Conservation (phyloP, 2,797 vertebrate genomes). For the Gymnoscopelus microlampas region DNA sequence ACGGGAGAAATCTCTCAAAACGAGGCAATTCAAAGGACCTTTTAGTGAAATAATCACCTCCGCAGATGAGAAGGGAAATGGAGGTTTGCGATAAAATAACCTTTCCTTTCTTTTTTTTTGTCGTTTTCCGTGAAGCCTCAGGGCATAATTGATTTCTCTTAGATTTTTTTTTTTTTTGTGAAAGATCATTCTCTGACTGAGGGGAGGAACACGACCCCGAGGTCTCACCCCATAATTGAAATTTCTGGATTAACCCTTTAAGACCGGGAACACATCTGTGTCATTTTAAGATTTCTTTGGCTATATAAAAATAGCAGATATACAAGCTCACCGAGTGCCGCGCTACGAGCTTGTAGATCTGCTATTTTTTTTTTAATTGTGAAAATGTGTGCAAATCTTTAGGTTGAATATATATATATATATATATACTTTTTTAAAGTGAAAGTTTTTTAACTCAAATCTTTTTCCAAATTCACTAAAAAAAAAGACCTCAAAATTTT, state of each 20-base stretch:
- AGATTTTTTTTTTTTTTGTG: not conserved
- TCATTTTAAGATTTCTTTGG: no score
- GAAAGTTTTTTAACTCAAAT: no score
- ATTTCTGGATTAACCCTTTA: slow-evolving; percentile 10
- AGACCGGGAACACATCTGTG: no score
- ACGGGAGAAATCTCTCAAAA: slow-evolving; percentile 2
- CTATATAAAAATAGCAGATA: no score
- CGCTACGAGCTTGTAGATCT: no score
- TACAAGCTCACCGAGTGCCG: no score
- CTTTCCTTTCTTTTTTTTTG: not conserved
- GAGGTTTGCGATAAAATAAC: not conserved
- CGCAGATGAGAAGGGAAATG: slow-evolving; percentile 10
- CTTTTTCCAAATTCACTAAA: no score
- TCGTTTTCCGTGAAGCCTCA: not conserved
- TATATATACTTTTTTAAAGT: no score
- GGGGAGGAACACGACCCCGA: not conserved
- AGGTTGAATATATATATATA: no score
- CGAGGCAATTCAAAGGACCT: slow-evolving; percentile 10
- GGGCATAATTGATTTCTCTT: slow-evolving; percentile 7
- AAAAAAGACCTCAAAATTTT: no score
- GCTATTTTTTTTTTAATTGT: no score
- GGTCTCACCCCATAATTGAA: not conserved
- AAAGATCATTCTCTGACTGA: not conserved
- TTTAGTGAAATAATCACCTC: slow-evolving; percentile 18
- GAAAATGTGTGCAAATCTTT: no score